Evolutionary conservation across 1,140 invertebrate genomes (phyloP).

Genomic region (Pseudomyrmex pallidus): DNA sequence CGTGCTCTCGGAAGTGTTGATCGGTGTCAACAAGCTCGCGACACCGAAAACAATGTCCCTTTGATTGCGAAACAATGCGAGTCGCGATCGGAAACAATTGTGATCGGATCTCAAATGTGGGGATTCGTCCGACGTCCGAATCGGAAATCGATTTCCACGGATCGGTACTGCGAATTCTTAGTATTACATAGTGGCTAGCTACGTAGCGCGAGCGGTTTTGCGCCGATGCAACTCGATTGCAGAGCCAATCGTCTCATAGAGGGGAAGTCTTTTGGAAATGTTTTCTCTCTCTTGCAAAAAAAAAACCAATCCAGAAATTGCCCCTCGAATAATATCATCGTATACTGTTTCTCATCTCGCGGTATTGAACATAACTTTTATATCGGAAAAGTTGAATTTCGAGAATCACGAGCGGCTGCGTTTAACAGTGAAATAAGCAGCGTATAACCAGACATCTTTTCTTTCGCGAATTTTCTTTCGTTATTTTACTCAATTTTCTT

Average conservation of each 20-base stretch:
- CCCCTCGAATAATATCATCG: neutral
- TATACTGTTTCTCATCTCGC: neutral
- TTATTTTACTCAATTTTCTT: no score
- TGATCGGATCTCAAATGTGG: constrained; percentile 56
- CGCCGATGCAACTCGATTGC: constrained; percentile 23
- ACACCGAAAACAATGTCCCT: constrained; percentile 69
- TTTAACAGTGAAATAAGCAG: neutral
- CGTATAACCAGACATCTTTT: neutral
- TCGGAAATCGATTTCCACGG: constrained; percentile 70
- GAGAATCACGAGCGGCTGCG: neutral
- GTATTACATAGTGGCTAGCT: neutral
- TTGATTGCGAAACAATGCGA: constrained; percentile 74
- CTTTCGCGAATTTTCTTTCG: no score
- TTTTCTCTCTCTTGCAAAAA: neutral
- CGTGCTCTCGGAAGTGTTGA: constrained; percentile 52
- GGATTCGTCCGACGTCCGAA: constrained; percentile 51
- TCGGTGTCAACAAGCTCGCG: constrained; percentile 63
- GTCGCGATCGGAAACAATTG: constrained; percentile 58
- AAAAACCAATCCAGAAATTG: neutral
- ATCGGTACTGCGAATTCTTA: constrained; percentile 64
- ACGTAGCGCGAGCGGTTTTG: neutral
- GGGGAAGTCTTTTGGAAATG: neutral
- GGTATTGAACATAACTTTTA: neutral
- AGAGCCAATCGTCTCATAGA: constrained; percentile 16
- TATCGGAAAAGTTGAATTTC: neutral